Base-by-base conservation (phyloP, 2,113 vertebrate species). In the Sakesphorus luctuosus region DNA sequence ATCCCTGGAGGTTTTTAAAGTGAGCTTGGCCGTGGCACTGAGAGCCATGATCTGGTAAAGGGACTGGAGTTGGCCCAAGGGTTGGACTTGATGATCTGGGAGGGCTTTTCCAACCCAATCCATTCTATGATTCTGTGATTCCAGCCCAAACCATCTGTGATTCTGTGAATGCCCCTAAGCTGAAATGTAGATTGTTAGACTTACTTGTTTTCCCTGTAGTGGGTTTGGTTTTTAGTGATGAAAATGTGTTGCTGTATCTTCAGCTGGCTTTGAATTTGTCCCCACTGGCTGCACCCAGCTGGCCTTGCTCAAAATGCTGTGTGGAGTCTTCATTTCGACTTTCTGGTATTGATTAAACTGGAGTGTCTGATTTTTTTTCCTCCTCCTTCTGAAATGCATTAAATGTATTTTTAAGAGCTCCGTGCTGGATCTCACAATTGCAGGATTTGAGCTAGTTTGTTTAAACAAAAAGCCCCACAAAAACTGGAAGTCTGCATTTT, bases 401-500 rank as follows among this genome's bases (percentile, higher is more conserved):
- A 59, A 73, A 52, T 63, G 20, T 49, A 24, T 83, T 93, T 93
- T 84, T 46, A 33, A 92, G 89, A 87, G 56, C 18, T 53, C 38
- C 9, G 7, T 43, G 47, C 53, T 72, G 40, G 40, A 75, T 68
- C 40, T 76, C 82, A 87, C 81, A 96, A 76, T 90, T 74, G 71
- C 62, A 93, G 84, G 89, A 95, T 94, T 95, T 89, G 71, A 87
- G 44, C 38, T 43, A 23, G 58, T 71, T 91, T 91, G 63, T 90
- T 94, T 88, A 66, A 95, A 85, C 62, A 89, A 77, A 83, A 91
- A 86, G 11, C 2, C 6, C 15, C 29, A 85, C 79, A 95, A 93
- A 93, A 92, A 62, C 36, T 94, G 85, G 75, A 94, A 87, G 87
- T 95, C 81, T 85, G 53, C 56, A 36, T 61, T 89, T 92, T 80